Percentiles rank a stretch among this genome's conserved stretches.
phyloP scores from a whole-genome alignment of 2,888 invertebrate species.

The Priocnemis perturbator region DNA sequence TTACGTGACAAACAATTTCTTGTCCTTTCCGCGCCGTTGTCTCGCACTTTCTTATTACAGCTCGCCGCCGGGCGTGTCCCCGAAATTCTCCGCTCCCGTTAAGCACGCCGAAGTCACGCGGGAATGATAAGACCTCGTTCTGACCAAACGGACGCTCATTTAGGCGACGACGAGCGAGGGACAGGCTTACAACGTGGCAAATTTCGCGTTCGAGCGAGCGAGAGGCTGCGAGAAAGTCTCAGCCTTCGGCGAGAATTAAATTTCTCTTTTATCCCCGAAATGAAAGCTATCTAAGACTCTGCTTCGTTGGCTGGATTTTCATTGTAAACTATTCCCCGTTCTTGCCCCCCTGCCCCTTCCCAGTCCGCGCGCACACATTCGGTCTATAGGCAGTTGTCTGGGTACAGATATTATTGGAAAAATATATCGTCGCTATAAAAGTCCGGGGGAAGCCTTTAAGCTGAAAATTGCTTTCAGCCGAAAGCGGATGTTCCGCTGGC shows the following conservation, averaged over 20 bases:
- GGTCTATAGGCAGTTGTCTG: slow-evolving; percentile 40
- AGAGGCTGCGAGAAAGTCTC: no score
- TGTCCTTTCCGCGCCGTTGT: slow-evolving; percentile 31
- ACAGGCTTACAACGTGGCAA: neutral
- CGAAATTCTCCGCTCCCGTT: slow-evolving; percentile 30
- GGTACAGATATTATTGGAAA: slow-evolving; percentile 55
- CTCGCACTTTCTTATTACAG: slow-evolving; percentile 40
- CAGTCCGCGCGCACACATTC: slow-evolving; percentile 19
- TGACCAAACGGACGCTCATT: slow-evolving; percentile 11
- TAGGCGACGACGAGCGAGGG: neutral
- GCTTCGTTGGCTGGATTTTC: slow-evolving; percentile 49
- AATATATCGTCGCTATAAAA: slow-evolving; percentile 53
- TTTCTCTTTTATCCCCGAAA: slow-evolving; percentile 46
- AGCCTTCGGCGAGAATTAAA: slow-evolving; percentile 40
- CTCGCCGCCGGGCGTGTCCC: slow-evolving; percentile 19
- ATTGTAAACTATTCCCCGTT: slow-evolving; percentile 51
- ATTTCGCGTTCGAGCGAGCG: no score
- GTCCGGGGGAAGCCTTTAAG: slow-evolving; percentile 49
- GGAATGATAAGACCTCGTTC: slow-evolving; percentile 21
- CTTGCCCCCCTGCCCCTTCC: slow-evolving; percentile 4
- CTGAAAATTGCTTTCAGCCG: slow-evolving; percentile 54
- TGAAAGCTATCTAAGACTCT: slow-evolving; percentile 47
- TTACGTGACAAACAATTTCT: slow-evolving; percentile 60
- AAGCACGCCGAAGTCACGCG: slow-evolving; percentile 33
- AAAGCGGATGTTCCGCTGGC: slow-evolving; percentile 36